These are phyloP conservation scores for Acanthis flammea DNA, from an alignment of 2,797 vertebrate genomes.

Conservation along the genomic window DNA sequence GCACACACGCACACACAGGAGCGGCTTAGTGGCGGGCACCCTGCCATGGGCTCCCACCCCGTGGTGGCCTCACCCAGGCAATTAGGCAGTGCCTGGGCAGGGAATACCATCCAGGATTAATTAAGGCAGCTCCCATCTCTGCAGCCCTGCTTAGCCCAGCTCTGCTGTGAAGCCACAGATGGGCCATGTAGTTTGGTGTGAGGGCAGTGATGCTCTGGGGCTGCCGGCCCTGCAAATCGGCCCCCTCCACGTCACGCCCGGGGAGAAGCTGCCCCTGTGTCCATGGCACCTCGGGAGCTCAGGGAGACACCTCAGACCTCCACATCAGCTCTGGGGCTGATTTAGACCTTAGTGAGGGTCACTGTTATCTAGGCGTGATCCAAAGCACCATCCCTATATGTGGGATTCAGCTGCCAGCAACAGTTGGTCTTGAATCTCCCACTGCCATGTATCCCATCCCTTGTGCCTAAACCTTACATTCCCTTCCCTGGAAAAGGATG, in stretches of 20 bases:
- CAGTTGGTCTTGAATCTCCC: background rate
- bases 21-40: fast-evolving
- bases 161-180: background rate
- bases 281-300: background rate
- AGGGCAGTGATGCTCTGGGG: background rate
- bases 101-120: background rate
- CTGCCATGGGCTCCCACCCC: fast-evolving
- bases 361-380: background rate
- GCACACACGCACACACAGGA: background rate
- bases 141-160: fast-evolving
- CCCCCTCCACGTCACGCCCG: fast-evolving
- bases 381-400: fast-evolving
- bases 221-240: fast-evolving
- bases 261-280: fast-evolving
- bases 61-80: background rate
- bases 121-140: background rate
- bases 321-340: fast-evolving
- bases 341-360: fast-evolving
- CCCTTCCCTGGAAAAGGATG: fast-evolving
- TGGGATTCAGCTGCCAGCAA: background rate
- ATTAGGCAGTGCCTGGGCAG: background rate
- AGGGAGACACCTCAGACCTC: background rate
- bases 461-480: background rate
- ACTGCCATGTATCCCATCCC: no score
- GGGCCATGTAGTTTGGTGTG: fast-evolving